Conservation (phyloP, 2,888 invertebrate genomes). For the Clusia tigrina region DNA sequence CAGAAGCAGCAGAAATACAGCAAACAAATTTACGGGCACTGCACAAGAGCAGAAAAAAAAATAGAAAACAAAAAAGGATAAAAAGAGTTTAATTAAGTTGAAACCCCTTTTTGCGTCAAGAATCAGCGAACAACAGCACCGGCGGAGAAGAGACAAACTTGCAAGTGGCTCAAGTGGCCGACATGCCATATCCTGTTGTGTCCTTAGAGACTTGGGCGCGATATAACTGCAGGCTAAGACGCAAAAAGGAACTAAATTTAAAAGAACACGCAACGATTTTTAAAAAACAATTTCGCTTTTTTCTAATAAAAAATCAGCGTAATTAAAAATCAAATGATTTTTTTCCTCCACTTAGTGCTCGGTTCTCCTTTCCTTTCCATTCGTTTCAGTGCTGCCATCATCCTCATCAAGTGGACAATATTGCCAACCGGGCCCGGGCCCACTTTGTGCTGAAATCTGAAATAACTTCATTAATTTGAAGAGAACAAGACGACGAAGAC, state of each 20-base stretch:
- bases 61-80: constrained; percentile 40
- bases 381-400: too few relatives aligned
- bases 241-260: neutral
- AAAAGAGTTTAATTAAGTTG: constrained; percentile 56
- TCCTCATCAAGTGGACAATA: neutral
- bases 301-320: constrained; percentile 53
- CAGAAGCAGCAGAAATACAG: constrained; percentile 13
- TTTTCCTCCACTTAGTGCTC: constrained; percentile 17
- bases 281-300: constrained; percentile 49
- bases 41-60: neutral
- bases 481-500: neutral
- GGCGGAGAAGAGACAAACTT: constrained; percentile 19
- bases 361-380: too few relatives aligned
- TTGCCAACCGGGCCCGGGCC: neutral
- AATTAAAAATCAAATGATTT: constrained; percentile 56
- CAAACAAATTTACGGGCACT: constrained; percentile 8
- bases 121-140: neutral
- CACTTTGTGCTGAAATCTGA: constrained; percentile 22
- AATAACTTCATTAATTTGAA: constrained; percentile 55
- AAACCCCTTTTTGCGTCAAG: constrained; percentile 53
- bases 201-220: constrained; percentile 5
- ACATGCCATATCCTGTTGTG: constrained; percentile 12
- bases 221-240: constrained; percentile 10
- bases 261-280: constrained; percentile 22
- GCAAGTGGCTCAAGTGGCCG: constrained; percentile 48